Evolutionary conservation across 2,888 invertebrate species (phyloP), one percentile per base, ranked within the genome.

Genomic region (Watsonalla binaria): DNA sequence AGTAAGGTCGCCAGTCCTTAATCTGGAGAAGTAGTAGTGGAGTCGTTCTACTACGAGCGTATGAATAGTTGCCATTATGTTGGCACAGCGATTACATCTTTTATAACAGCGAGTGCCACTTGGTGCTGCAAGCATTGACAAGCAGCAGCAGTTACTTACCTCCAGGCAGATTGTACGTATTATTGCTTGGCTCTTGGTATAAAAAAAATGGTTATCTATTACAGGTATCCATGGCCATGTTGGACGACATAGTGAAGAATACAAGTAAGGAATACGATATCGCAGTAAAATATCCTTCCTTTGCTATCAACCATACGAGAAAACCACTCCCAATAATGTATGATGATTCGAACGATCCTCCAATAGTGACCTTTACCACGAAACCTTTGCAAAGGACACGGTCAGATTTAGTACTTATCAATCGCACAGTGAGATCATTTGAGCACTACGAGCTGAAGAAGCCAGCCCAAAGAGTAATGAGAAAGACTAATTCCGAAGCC

Each of bases 211-310:
- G 37, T 53, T 51, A 52, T 51, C 48, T 55, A 54, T 88, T 89
- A 53, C 81, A 94, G 94, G 89, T 93, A 33, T 93, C 94, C 11
- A 80, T 93, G 61, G 92, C 92, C 73, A 93, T 94, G 33, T 72
- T 94, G 52, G 93, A 94, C 70, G 89, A 89, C n/a, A 75, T 95
- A 15, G 73, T 82, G 5, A 78, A 78, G 55, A 61, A 66, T 8
- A 70, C 74, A 0, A 80, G 74, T 51, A 69, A 74, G 54, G 79
- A 81, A 33, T 72, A 74, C 45, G 75, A 70, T 5, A 74, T 73
- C 4, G 77, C 76, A 51, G 67, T 79, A 0, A 83, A 81, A 61
- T 75, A 76, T 56, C 80, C 84, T 47, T 54, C 72, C 15, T 83
- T 84, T 52, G 71, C 72, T 5, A 66, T 70, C 9, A 72, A 70